Base-by-base conservation (phyloP, 2,888 invertebrate genomes). In the Agrochola circellaris region DNA sequence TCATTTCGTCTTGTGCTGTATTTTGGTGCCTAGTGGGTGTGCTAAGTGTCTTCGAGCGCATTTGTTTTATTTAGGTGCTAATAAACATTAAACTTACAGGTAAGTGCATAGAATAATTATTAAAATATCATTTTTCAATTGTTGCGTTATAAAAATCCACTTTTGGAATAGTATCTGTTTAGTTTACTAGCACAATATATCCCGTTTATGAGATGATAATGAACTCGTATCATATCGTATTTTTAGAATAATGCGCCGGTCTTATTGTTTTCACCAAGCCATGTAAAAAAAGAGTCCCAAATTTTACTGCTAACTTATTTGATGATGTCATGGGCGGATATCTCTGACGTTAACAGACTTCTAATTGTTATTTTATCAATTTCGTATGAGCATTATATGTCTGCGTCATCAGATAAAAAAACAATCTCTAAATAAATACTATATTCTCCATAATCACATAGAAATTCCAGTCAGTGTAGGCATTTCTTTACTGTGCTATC, bases 1-100 rank as follows among this genome's bases (percentile, higher is more conserved):
- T 91, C 91, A 91, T 90, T 90, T 91, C 90, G 87, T 90, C 93
- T 93, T 92, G 95, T 95, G 94, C 94, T 94, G 91, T 94, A 94
- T 93, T 94, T 95, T 95, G 93, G 96, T 96, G 95, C 94, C 92
- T 94, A 94, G 94, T 95, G 94, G 92, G 92, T 93, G 95, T 95
- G 92, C 91, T 91, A 90, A 94, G 95, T 95, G 95, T 90, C 91
- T 93, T 87, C 93, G 89, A 89, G 88, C 89, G 92, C 90, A 90
- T 92, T 94, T 90, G 90, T 92, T 92, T 90, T 87, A 91, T 82
- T 89, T 93, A 91, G 91, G 93, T 92, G 94, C 93, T 93, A 94
- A 85, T 85, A 90, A 89, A 90, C 90, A 89, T 90, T 90, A 91
- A 92, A 90, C 87, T 87, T 91, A 88, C 95, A 96, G 93, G 96